Evolutionary conservation across 2,113 vertebrate species (phyloP).

Genomic region (Scomber japonicus): DNA sequence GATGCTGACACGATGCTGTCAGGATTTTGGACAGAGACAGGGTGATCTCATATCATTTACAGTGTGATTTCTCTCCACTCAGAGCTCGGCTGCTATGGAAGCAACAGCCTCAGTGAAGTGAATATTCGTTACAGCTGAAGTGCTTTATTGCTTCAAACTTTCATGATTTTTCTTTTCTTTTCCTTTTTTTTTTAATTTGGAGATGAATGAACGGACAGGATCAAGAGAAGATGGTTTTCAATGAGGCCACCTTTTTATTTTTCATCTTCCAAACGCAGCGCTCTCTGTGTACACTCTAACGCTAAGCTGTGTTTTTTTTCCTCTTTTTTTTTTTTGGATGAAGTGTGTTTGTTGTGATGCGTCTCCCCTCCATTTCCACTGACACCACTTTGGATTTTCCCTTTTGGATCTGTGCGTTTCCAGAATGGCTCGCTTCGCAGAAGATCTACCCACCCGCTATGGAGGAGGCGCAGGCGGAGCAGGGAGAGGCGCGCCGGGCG

Average conservation of each 20-base stretch:
- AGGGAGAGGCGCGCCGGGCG: slow-evolving; percentile 86
- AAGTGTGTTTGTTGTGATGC: slow-evolving; percentile 87
- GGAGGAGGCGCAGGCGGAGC: slow-evolving; percentile 84
- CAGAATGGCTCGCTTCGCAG: slow-evolving; percentile 97
- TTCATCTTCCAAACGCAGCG: slow-evolving; percentile 32
- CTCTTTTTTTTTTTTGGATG: slow-evolving; percentile 54
- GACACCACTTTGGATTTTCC: slow-evolving; percentile 88
- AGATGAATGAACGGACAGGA: slow-evolving; percentile 71
- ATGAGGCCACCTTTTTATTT: slow-evolving; percentile 43
- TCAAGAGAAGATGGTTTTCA: slow-evolving; percentile 51
- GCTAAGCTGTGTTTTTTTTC: slow-evolving; percentile 42
- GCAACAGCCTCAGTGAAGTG: slow-evolving; percentile 60
- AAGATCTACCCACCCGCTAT: slow-evolving; percentile 94
- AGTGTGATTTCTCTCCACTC: slow-evolving; percentile 28
- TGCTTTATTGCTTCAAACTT: slow-evolving; percentile 48
- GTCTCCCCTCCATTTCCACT: slow-evolving; percentile 82
- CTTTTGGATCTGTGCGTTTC: slow-evolving; percentile 87
- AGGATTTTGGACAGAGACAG: slow-evolving; percentile 45
- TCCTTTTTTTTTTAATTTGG: slow-evolving; percentile 37
- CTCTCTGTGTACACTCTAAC: slow-evolving; percentile 35
- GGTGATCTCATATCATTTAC: slow-evolving; percentile 35
- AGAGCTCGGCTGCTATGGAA: slow-evolving; percentile 45
- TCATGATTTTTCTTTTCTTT: slow-evolving; percentile 10
- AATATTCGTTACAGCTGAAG: slow-evolving; percentile 43
- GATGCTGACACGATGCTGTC: slow-evolving; percentile 54